phyloP scores from a whole-genome alignment of 2,113 vertebrate species.

The Nothoprocta perdicaria region DNA sequence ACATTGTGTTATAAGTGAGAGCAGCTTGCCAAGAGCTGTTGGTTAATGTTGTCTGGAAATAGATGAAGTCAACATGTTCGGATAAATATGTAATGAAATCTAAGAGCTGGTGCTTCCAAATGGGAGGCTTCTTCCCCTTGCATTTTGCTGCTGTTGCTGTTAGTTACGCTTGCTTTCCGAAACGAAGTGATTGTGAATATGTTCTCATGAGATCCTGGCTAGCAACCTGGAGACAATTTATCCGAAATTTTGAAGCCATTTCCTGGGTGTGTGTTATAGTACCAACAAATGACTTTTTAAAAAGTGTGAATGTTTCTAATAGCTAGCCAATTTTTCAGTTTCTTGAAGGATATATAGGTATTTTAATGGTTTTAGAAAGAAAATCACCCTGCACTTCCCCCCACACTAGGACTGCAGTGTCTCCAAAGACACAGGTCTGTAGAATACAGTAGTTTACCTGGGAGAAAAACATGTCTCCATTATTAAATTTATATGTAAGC shows the following conservation, averaged over 20 bases:
- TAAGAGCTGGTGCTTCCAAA: not conserved
- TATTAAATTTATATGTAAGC: too few species aligned
- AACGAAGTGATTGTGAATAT: not conserved
- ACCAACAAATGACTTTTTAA: not conserved
- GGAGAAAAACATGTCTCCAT: not conserved
- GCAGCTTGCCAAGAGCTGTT: not conserved
- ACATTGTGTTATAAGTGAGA: not conserved
- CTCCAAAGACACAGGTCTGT: not conserved
- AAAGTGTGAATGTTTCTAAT: not conserved
- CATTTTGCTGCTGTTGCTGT: too few species aligned
- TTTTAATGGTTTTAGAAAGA: too few species aligned
- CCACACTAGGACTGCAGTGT: rapidly evolving
- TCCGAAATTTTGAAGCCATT: not conserved
- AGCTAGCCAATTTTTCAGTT: not conserved
- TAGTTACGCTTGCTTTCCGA: not conserved
- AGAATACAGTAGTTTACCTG: not conserved
- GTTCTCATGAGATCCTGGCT: not conserved
- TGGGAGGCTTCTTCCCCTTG: rapidly evolving
- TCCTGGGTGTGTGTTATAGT: not conserved
- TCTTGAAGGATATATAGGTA: not conserved
- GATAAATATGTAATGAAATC: not conserved
- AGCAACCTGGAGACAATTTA: rapidly evolving
- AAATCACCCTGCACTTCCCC: too few species aligned
- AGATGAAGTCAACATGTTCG: not conserved
- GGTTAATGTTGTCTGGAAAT: not conserved